These are phyloP conservation scores for Parus major DNA, from an alignment of 2,113 vertebrate species.

Conservation along the genomic window DNA sequence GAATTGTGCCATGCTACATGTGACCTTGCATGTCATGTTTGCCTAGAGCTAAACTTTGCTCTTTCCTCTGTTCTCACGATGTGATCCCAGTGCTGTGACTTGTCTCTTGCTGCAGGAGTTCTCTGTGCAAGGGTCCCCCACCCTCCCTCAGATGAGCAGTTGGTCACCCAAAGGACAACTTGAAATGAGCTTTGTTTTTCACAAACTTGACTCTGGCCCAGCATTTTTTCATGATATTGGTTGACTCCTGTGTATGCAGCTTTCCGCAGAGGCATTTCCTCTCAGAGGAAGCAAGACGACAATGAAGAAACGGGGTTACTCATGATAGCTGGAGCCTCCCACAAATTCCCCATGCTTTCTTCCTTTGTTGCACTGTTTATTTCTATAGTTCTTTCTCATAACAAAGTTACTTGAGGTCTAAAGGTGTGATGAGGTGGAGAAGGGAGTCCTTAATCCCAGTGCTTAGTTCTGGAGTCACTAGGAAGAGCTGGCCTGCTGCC, in stretches of 20 bases:
- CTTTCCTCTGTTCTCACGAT: not conserved
- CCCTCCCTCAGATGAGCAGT: not conserved
- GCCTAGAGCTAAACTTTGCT: not conserved
- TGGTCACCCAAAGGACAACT: not conserved
- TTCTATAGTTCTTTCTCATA: not conserved
- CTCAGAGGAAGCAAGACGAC: slow-evolving; percentile 20
- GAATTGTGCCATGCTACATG: not conserved
- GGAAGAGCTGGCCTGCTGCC: not conserved
- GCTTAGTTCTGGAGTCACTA: not conserved
- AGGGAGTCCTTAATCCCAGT: not conserved
- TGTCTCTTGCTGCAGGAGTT: not conserved
- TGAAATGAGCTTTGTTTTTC: slow-evolving; percentile 4
- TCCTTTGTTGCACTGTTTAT: not conserved
- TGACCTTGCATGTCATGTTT: not conserved
- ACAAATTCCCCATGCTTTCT: not conserved
- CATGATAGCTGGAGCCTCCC: not conserved
- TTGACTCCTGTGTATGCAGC: not conserved
- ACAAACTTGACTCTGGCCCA: not conserved
- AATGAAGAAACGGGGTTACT: slow-evolving; percentile 37
- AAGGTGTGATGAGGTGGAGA: not conserved
- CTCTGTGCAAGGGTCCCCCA: not conserved
- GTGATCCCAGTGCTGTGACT: not conserved
- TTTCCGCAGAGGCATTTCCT: slow-evolving; percentile 31
- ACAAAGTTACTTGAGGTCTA: not conserved
- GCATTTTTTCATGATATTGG: not conserved